Evolutionary conservation across 2,113 vertebrate species (phyloP).

Genomic region (Cyanistes caeruleus): DNA sequence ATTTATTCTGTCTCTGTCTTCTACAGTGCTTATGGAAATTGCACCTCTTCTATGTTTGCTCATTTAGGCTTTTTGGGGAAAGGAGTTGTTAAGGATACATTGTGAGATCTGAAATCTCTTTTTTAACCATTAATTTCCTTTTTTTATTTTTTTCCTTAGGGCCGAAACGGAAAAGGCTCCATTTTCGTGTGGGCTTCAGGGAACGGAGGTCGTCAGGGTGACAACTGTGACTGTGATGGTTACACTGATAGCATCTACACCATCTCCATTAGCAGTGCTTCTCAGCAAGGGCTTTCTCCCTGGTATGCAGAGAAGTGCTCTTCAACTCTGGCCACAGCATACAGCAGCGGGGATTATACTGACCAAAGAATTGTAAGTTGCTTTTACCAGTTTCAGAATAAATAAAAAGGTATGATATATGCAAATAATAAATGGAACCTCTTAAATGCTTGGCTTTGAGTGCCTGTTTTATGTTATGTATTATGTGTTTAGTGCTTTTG

Average conservation of each 20-base stretch:
- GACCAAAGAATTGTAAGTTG: conserved; percentile 96
- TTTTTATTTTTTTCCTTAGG: conserved; percentile 73
- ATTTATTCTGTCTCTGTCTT: background rate
- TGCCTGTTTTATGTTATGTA: background rate
- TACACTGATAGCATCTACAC: conserved; percentile 99
- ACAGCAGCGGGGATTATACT: conserved; percentile 98
- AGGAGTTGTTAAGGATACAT: background rate
- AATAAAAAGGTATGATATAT: background rate
- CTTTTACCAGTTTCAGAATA: conserved; percentile 16
- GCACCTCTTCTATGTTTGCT: background rate
- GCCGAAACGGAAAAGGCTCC: conserved; percentile 93
- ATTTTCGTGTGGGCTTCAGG: conserved; percentile 99
- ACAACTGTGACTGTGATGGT: conserved; percentile 97
- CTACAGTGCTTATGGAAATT: background rate
- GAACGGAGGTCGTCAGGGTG: conserved; percentile 94
- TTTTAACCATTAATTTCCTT: background rate
- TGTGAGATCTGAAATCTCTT: background rate
- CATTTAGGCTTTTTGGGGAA: background rate
- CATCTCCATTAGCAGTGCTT: conserved; percentile 97
- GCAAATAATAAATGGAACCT: background rate
- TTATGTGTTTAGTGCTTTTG: background rate
- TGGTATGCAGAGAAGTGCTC: conserved; percentile 99
- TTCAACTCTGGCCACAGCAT: conserved; percentile 94
- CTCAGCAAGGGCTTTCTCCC: conserved; percentile 94
- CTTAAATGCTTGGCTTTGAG: background rate